Base-by-base conservation (phyloP, 2,888 invertebrate genomes). In the Drosophila anomelani region DNA sequence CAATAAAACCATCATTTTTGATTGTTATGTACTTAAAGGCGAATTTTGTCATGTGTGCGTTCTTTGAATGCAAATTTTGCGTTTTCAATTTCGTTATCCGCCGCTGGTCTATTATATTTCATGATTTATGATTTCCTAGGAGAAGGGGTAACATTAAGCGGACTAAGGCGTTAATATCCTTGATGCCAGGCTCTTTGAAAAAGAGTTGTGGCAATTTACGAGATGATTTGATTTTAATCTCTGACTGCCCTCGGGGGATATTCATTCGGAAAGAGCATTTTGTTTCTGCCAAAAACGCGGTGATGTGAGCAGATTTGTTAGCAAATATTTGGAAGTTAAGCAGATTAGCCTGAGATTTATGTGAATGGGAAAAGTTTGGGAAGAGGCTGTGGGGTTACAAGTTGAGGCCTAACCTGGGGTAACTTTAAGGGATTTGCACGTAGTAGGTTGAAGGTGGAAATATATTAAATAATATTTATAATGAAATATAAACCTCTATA, bases 161-260 rank as follows among this genome's bases (percentile, higher is more conserved):
- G 54, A 75, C 79, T 85, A 78, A 77, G 86, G 84, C 88, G 88
- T 82, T 84, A 88, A 84, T 88, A 72, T 82, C 73, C 77, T 85
- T 69, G 59, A 62, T 66, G 62, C 57, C 54, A 34, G 64, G 54
- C 62, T 59, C 29, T 29, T 59, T 54, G 62, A 70, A 69, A 47
- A 54, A 78, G 82, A 81, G 75, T 79, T 87, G 79, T 76, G 70
- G 49, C 70, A 76, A 81, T 87, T 84, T 77, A 69, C 62, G 76
- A 71, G 66, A 54, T 77, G 74, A 84, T 84, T 80, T 80, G 83
- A 80, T 84, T 84, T 85, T 85, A 83, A 88, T 88, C 86, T 74
- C 12, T 13, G 12, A 32, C 47, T 10, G 49, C 67, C 72, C 58
- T 17, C 58, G 69, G 74, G 60, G 70, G 75, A 64, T 56, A 46